Base-by-base conservation (phyloP, 2,797 vertebrate species). In the Bufotes viridis region DNA sequence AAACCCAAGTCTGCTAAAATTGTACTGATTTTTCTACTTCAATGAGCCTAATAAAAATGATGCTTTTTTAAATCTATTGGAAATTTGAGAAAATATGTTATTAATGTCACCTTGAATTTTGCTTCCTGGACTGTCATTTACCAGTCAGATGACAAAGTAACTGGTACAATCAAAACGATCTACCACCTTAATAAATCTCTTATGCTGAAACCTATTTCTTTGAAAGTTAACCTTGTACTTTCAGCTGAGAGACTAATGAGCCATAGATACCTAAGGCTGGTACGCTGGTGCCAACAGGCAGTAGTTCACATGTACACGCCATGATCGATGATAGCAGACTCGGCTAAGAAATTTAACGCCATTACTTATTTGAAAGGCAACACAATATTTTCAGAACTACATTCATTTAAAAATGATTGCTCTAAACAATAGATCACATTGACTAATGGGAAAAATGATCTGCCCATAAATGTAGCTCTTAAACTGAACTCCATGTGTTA, bases 211-310 rank as follows among this genome's bases (percentile, higher is more conserved):
- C 22, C 72, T 85, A 76, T 85, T 76, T 85, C 58, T 76, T 85
- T 85, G 34, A 85, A 85, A 76, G 72, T 51, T 78, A 78, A 85
- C 83, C 83, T 85, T 85, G 72, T 85, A 76, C 42, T 18, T 85
- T 76, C n/a, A 61, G 58, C 57, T 76, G 72, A 78, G 83, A 72
- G 58, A 63, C 58, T 85, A 85, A 85, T 85, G 83, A 85, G 83
- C 83, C 83, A 85, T 78, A 78, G 83, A 85, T 85, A 85, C 82
- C 82, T 76, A 84, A 84, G 82, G 82, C 83, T 76, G 82, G 70
- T 84, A 84, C 22, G 22, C 34, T 75, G 83, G 83, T 58, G 76
- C 72, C 72, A 85, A 42, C 83, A 75, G 61, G 15, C 29, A 49
- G 55, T 55, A 61, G 70, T 76, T 84, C 57, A 63, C 82, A 84